These are phyloP conservation scores for Heliconius cydno DNA, from an alignment of 2,888 invertebrate genomes.

Conservation along the genomic window DNA sequence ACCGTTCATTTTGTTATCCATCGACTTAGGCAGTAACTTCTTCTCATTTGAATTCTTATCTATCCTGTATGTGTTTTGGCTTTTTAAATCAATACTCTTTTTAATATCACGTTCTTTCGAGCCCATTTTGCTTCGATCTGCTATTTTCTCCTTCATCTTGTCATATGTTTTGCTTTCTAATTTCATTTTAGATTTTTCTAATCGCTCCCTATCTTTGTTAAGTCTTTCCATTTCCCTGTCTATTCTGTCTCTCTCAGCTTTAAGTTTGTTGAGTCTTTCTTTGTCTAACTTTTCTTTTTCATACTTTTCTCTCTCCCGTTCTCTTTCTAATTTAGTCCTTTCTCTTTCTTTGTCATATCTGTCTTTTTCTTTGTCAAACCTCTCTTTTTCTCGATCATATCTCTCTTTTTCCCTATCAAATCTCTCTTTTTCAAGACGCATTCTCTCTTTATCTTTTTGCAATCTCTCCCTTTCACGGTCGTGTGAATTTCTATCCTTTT, in stretches of 20 bases:
- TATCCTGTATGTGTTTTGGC: constrained; percentile 80
- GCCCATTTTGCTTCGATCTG: constrained; percentile 63
- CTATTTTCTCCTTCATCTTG: constrained; percentile 56
- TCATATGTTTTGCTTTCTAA: constrained; percentile 62
- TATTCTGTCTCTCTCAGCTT: constrained; percentile 74
- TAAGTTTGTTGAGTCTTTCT: constrained; percentile 69
- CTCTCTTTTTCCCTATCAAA: constrained; percentile 20
- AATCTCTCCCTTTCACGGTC: constrained; percentile 54
- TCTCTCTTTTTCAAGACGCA: constrained; percentile 54
- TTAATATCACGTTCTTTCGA: constrained; percentile 57
- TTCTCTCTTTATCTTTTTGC: constrained; percentile 51
- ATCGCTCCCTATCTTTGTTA: constrained; percentile 68
- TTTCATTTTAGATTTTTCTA: constrained; percentile 72
- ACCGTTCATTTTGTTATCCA: constrained; percentile 64
- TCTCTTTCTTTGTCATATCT: constrained; percentile 54
- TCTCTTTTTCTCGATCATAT: constrained; percentile 56
- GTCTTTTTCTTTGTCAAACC: constrained; percentile 56
- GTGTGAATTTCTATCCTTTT: constrained; percentile 56
- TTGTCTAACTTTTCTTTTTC: constrained; percentile 53
- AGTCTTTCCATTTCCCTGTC: constrained; percentile 74
- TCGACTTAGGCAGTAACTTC: constrained; percentile 55
- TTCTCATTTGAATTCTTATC: constrained; percentile 72
- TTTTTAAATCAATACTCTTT: constrained; percentile 76
- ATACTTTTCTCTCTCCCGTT: constrained; percentile 48
- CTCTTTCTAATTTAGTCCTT: constrained; percentile 43